phyloP scores from a whole-genome alignment of 2,888 invertebrate genomes.

The Chloroclysta siterata region DNA sequence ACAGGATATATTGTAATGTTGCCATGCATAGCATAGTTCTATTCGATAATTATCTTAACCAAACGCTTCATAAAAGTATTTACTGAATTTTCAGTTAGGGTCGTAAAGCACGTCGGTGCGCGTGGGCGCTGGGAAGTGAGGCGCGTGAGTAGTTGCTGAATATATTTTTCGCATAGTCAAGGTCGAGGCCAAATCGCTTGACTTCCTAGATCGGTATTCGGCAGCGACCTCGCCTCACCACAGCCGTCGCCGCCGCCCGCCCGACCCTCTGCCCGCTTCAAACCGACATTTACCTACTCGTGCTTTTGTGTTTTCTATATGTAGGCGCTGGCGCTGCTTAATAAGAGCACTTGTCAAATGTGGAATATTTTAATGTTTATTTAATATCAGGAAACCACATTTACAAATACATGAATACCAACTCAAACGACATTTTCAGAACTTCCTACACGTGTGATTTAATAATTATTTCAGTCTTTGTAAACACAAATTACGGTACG shows the following conservation, averaged over 20 bases:
- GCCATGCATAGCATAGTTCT: too few relatives aligned
- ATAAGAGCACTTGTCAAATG: background rate
- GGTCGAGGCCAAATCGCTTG: conserved; percentile 79
- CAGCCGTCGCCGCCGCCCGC: conserved; percentile 34
- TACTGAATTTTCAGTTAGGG: conserved; percentile 15
- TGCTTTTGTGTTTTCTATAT: background rate
- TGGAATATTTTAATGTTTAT: background rate
- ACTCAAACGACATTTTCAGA: conserved; percentile 5
- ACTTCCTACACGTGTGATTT: conserved; percentile 12
- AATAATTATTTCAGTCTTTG: conserved; percentile 25
- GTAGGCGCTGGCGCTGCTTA: too few relatives aligned
- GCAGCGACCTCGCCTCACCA: conserved; percentile 43
- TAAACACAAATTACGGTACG: conserved; percentile 33
- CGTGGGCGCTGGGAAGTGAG: conserved; percentile 46
- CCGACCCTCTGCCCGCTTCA: conserved; percentile 27
- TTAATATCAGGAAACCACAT: background rate
- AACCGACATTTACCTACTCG: conserved; percentile 11
- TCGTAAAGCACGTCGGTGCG: conserved; percentile 28
- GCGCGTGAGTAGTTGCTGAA: conserved; percentile 67
- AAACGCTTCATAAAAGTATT: conserved; percentile 12
- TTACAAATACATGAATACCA: background rate
- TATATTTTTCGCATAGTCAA: conserved; percentile 78
- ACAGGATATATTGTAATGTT: background rate
- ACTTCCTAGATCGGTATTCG: conserved; percentile 77
- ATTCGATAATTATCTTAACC: too few relatives aligned